Percentiles rank a stretch among this genome's conserved stretches.
Conservation (phyloP, 2,797 vertebrate genomes). For the Apodemus agrarius region DNA sequence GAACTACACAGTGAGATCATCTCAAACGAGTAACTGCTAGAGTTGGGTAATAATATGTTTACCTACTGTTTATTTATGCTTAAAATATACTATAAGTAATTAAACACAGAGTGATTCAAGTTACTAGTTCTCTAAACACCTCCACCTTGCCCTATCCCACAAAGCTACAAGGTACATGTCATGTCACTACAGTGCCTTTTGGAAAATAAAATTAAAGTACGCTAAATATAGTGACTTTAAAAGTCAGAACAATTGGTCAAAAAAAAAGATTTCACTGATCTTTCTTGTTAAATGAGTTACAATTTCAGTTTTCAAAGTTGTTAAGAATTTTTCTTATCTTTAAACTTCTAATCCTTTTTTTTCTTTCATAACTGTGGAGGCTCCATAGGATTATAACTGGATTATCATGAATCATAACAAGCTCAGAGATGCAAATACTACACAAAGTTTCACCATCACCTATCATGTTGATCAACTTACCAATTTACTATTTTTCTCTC, state of each 20-base stretch:
- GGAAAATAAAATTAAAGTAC: constrained; percentile 22
- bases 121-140: constrained; percentile 11
- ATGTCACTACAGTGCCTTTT: background rate
- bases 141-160: background rate
- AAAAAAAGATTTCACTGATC: background rate
- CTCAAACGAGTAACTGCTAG: background rate
- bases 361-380: background rate
- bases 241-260: constrained; percentile 40
- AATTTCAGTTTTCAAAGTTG: constrained; percentile 41
- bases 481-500: constrained; percentile 32
- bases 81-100: background rate
- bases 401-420: constrained; percentile 41
- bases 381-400: background rate
- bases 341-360: constrained; percentile 11
- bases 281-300: constrained; percentile 34
- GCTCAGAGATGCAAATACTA: background rate
- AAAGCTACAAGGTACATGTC: background rate
- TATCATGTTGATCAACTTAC: constrained; percentile 29
- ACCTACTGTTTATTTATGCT: background rate
- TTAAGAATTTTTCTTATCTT: background rate
- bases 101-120: background rate
- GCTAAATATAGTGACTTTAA: constrained; percentile 26
- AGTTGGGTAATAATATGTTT: background rate
- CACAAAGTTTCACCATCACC: background rate
- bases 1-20: background rate